Percentiles rank a stretch among this genome's conserved stretches.
phyloP scores from a whole-genome alignment of 1,140 invertebrate species.

The Manduca sexta region DNA sequence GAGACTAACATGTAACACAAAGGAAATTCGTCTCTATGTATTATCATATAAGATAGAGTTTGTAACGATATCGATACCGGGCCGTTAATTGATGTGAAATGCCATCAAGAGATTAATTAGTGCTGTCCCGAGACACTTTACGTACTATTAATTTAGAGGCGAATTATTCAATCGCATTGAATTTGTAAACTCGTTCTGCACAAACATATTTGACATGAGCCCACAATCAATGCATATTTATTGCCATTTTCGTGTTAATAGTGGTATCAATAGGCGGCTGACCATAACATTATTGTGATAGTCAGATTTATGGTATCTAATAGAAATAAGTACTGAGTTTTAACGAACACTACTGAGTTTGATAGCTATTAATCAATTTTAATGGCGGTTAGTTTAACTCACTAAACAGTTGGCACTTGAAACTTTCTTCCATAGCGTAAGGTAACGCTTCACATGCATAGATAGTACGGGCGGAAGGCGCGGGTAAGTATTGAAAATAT shows the following conservation, averaged over 20 bases:
- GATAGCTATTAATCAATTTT: conserved; percentile 17
- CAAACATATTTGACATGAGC: not conserved
- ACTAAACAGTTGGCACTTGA: not conserved
- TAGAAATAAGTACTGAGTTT: conserved; percentile 18
- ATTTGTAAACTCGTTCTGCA: conserved; percentile 40
- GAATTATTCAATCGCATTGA: conserved; percentile 50
- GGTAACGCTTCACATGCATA: not conserved
- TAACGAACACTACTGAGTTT: conserved; percentile 16
- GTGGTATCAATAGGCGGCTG: conserved; percentile 26
- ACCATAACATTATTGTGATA: conserved; percentile 33
- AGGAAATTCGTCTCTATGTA: conserved; percentile 14
- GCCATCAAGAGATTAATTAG: conserved; percentile 60
- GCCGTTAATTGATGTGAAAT: conserved; percentile 40
- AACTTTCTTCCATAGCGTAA: not conserved
- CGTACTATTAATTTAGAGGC: conserved; percentile 51
- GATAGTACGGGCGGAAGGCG: conserved; percentile 22
- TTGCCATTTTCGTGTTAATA: conserved; percentile 36
- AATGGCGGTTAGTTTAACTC: conserved; percentile 3
- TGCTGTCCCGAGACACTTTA: conserved; percentile 51
- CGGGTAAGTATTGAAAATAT: conserved; percentile 64
- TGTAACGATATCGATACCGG: conserved; percentile 3
- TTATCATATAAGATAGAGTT: conserved; percentile 10
- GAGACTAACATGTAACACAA: conserved; percentile 8
- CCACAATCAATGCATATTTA: conserved; percentile 36
- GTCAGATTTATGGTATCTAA: conserved; percentile 26